phyloP scores from a whole-genome alignment of 1,140 invertebrate genomes.

The Bombus superbus region DNA sequence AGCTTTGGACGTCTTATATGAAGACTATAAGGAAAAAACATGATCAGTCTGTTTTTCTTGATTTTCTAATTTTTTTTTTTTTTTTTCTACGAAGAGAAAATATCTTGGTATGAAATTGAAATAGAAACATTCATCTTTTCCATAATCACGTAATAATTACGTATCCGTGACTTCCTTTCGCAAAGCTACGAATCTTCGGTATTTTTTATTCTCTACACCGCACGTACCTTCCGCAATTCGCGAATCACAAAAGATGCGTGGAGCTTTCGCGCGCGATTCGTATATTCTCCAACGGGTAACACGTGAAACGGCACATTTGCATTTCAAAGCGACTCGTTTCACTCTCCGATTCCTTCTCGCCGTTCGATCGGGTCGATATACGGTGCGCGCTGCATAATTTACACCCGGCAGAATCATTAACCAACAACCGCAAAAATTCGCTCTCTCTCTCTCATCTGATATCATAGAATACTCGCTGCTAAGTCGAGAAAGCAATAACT shows the following conservation, averaged over 20 bases:
- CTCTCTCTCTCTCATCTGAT: not conserved
- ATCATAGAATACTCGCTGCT: not conserved
- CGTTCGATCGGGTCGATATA: constrained; percentile 2
- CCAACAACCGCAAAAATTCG: not conserved
- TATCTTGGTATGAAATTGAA: too few species aligned
- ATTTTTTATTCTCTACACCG: too few species aligned
- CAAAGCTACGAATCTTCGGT: too few species aligned
- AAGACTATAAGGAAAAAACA: too few species aligned
- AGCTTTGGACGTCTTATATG: too few species aligned
- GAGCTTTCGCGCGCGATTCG: not conserved
- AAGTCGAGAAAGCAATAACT: not conserved
- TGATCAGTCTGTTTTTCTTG: too few species aligned
- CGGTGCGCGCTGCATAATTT: constrained; percentile 14
- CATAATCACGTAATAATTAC: too few species aligned
- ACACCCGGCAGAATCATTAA: constrained; percentile 20
- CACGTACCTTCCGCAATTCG: too few species aligned
- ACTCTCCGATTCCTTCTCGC: not conserved
- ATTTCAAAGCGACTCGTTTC: constrained; percentile 27
- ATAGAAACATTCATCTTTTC: too few species aligned
- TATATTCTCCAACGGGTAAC: not conserved
- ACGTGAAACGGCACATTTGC: constrained; percentile 13
- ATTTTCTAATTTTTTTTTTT: too few species aligned
- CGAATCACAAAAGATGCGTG: not conserved
- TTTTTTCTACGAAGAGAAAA: too few species aligned
- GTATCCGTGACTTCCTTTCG: too few species aligned